Evolutionary conservation across 1,140 invertebrate species (phyloP), one percentile per base, ranked within the genome.

Genomic region (Portunus trituberculatus): DNA sequence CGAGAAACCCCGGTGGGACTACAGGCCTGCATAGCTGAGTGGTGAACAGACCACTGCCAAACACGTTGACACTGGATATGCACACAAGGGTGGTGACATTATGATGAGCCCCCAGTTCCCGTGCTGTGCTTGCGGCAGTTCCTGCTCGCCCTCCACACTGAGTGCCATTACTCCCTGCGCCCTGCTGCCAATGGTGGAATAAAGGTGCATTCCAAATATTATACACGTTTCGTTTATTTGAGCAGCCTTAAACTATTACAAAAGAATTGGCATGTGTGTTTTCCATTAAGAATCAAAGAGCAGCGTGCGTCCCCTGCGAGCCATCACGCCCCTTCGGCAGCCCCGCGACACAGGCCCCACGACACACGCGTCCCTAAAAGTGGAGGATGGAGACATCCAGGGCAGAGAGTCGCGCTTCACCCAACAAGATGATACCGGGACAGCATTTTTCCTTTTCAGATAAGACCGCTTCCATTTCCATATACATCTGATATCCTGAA

Each of bases 381-480:
- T n/a, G 12, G n/a, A 7, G 67, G 67, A 76, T 76, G 67, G 67
- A n/a, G 67, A 76, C 67, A 25, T 76, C n/a, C 67, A 76, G 67
- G 67, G 20, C 67, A 76, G 67, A 20, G 20, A 76, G 67, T 76
- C 67, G 67, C 16, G 67, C 67, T 7, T 29, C n/a, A 14, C 67
- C 45, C 59, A 29, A 48, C 45, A 92, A 92, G 91, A 92, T 59
- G 67, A 92, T 92, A 93, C 92, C 32, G 48, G 45, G 32, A 31
- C 92, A 86, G 83, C 31, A 87, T 93, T 94, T 67, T 89, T 89
- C 52, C 59, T 52, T 32, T 88, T 89, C 84, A 94, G 93, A 94
- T 94, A 94, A 94, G 87, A 32, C 45, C 45, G 25, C 29, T 89
- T 82, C 93, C 86, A 89, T 89, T 89, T 89, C 93, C 93, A 94